A percentile compares a stretch with the other conserved stretches of the same genome.
Conservation (phyloP, 2,888 invertebrate species). For the Blastobasis adustella region DNA sequence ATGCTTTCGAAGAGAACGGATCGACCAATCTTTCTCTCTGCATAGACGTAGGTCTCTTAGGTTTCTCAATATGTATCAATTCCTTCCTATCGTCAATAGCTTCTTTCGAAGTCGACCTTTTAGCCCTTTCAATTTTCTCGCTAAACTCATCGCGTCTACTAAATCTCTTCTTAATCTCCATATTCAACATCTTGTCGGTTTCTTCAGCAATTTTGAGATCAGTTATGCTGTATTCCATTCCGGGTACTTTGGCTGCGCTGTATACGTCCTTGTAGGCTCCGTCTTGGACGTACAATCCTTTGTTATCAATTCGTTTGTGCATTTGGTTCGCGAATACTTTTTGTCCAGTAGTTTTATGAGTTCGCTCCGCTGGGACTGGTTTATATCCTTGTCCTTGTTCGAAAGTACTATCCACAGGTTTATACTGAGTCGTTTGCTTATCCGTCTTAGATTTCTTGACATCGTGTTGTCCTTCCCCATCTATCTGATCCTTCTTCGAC, state of each 20-base stretch:
- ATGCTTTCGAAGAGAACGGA: constrained; percentile 56
- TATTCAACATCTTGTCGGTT: constrained; percentile 63
- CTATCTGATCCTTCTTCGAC: constrained; percentile 73
- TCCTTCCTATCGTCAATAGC: constrained; percentile 49
- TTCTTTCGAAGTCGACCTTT: constrained; percentile 55
- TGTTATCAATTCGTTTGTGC: constrained; percentile 68
- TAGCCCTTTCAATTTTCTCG: constrained; percentile 46
- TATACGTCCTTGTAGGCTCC: constrained; percentile 65
- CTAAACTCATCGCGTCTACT: constrained; percentile 57
- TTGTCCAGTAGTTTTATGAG: constrained; percentile 63
- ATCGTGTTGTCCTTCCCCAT: constrained; percentile 55
- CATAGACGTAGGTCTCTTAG: constrained; percentile 52
- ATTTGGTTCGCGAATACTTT: constrained; percentile 67
- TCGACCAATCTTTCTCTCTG: constrained; percentile 44
- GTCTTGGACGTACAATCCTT: constrained; percentile 68
- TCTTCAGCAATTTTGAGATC: constrained; percentile 70
- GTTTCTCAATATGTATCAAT: constrained; percentile 47
- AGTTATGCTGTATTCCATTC: constrained; percentile 63
- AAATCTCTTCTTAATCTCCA: constrained; percentile 54
- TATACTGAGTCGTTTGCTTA: constrained; percentile 47
- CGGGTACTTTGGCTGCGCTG: constrained; percentile 60
- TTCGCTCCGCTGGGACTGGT: constrained; percentile 57
- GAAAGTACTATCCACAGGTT: constrained; percentile 42
- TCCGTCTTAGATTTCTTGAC: constrained; percentile 57
- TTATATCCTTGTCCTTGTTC: constrained; percentile 46